Evolutionary conservation across 2,797 vertebrate species (phyloP), one percentile per base, ranked within the genome.

Genomic region (Crax fasciolata): DNA sequence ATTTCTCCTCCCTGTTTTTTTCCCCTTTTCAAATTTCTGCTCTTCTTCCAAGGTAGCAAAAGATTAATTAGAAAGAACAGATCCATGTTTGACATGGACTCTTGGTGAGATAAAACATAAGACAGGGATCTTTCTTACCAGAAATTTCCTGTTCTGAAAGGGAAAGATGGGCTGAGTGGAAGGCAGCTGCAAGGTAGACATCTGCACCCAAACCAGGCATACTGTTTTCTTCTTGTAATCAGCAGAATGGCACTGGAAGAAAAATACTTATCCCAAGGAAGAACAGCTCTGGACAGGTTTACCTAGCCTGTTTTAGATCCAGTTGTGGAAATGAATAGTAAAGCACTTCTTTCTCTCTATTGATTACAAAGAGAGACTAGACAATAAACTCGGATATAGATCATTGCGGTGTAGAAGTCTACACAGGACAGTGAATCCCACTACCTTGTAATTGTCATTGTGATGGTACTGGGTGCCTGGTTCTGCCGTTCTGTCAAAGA

Each of bases 381-480:
- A 41, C 16, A 81, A 54, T 43, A 68, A 89, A 28, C n/a, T 51
- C 48, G 67, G 21, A 49, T 39, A 25, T 11, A 82, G 46, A 77
- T 7, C 14, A 25, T 8, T 39, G 24, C 12, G 49, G 11, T 30
- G 35, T 9, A 44, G 35, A 75, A 68, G 17, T 38, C 54, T 68
- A 20, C 58, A 44, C 0, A 17, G 58, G 89, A 15, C 23, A 58
- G 9, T 13, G 55, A 89, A 80, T 23, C 12, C 54, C 0, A 0
- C 6, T 67, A 44, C 20, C 18, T 72, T 55, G 10, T 59, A 75
- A 58, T 4, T 71, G 44, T 46, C 8, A 25, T 23, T 67, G 13
- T n/a, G 58, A 78, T 32, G 61, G 46, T 41, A 27, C 27, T 79
- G 46, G 14, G 59, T 30, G 63, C 19, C 51, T 74, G 11, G 28